Conservation (phyloP, 2,797 vertebrate species). For the Peromyscus aztecus region DNA sequence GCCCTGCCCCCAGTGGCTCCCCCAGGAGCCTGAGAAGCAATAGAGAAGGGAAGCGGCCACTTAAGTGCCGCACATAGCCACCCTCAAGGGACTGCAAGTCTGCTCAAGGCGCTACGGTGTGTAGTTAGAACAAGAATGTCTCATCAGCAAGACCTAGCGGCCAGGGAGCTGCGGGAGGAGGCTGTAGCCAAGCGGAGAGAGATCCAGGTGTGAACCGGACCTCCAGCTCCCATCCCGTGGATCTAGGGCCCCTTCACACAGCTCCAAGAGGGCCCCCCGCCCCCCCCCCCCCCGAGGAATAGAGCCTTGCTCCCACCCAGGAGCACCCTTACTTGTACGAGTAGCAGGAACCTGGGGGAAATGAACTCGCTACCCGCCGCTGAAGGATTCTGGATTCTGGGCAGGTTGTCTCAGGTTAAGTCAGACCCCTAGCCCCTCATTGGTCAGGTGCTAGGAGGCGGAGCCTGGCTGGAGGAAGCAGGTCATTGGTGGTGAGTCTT, state of each 20-base stretch:
- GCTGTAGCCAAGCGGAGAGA: not conserved
- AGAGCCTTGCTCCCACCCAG: not conserved
- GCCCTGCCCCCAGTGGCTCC: too few species aligned
- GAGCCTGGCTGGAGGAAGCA: not conserved
- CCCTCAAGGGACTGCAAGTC: slow-evolving; percentile 57
- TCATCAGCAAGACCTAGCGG: not conserved
- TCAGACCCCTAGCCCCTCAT: not conserved
- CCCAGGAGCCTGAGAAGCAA: not conserved
- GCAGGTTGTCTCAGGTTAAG: not conserved
- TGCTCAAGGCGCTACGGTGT: slow-evolving; percentile 40
- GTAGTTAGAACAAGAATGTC: slow-evolving; percentile 68
- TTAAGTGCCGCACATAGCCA: not conserved
- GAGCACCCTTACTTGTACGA: not conserved
- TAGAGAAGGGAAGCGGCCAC: not conserved
- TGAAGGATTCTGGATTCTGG: not conserved
- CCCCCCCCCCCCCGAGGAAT: not conserved
- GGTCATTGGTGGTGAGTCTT: not conserved
- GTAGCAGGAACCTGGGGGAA: not conserved
- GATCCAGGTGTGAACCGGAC: not conserved
- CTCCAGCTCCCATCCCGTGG: not conserved
- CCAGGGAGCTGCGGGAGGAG: not conserved
- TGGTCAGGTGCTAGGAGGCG: not conserved
- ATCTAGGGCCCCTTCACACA: not conserved
- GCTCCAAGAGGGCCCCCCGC: too few species aligned
- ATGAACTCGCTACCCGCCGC: too few species aligned